Conservation (phyloP, 1,140 invertebrate genomes). For the Drosophila simulans region DNA sequence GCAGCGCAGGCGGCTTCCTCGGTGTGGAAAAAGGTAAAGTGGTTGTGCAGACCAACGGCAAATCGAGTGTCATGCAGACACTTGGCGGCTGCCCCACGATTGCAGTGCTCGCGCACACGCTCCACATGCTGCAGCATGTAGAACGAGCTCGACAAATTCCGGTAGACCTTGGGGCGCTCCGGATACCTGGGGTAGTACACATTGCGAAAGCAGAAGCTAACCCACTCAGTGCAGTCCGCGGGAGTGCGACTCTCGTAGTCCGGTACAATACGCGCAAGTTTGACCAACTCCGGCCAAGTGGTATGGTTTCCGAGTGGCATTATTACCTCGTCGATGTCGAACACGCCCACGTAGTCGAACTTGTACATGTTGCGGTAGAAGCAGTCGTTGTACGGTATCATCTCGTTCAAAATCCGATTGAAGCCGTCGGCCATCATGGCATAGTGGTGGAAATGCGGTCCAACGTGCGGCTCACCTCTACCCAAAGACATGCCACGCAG, state of each 20-base stretch:
- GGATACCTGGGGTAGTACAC: constrained; percentile 64
- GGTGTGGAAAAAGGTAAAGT: constrained; percentile 55
- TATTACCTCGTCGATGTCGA: constrained; percentile 93
- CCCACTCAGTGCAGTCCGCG: constrained; percentile 45
- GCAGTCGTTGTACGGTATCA: constrained; percentile 94
- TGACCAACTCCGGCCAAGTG: constrained; percentile 83
- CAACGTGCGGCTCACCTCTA: constrained; percentile 85
- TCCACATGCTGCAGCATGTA: constrained; percentile 80
- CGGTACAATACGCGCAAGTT: constrained; percentile 41
- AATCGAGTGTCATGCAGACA: constrained; percentile 65
- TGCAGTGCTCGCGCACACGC: constrained; percentile 54
- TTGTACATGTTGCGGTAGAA: constrained; percentile 91
- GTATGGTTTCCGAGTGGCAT: constrained; percentile 86
- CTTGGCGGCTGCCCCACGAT: constrained; percentile 52
- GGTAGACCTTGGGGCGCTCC: constrained; percentile 53
- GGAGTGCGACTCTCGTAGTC: constrained; percentile 34
- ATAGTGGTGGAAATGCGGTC: constrained; percentile 88
- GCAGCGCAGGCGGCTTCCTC: constrained; percentile 31
- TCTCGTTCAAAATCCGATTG: constrained; percentile 88
- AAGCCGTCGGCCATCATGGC: constrained; percentile 46
- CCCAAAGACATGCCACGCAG: constrained; percentile 90
- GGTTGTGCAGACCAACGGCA: constrained; percentile 63
- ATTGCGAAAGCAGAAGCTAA: constrained; percentile 67
- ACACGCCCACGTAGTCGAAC: constrained; percentile 90
- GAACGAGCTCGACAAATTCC: constrained; percentile 61